phyloP scores from a whole-genome alignment of 1,140 invertebrate species.

The Wiebesia pumilae region DNA sequence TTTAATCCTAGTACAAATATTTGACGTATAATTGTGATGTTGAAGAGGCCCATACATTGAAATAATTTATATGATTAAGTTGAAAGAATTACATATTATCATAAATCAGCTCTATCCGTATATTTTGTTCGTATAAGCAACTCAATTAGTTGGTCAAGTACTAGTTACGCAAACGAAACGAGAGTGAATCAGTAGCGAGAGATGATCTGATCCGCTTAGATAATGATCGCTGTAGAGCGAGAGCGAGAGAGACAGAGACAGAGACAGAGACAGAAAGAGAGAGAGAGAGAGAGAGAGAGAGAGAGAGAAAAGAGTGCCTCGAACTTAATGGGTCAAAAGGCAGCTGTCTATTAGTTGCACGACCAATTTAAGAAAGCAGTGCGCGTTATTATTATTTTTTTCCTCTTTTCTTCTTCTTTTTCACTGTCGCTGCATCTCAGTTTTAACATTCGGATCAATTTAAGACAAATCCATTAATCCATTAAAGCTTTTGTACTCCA shows the following conservation, averaged over 20 bases:
- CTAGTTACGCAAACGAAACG: not conserved
- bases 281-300: not conserved
- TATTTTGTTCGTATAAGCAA: not conserved
- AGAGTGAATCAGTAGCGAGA: not conserved
- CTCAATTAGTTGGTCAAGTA: not conserved
- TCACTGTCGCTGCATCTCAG: constrained; percentile 54
- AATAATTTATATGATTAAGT: not conserved
- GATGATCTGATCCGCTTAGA: constrained; percentile 1
- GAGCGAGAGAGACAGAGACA: not conserved
- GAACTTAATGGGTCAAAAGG: constrained; percentile 29
- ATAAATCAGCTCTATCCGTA: not conserved
- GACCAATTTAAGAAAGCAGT: not conserved
- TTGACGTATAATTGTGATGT: not conserved
- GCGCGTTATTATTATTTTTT: not conserved
- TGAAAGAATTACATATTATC: not conserved
- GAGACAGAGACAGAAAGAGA: too few species aligned
- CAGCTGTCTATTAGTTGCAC: not conserved
- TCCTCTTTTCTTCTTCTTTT: not conserved
- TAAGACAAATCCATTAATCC: constrained; percentile 71
- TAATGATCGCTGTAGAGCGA: not conserved
- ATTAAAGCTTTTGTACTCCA: constrained; percentile 71
- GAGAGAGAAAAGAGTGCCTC: not conserved
- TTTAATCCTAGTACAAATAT: not conserved
- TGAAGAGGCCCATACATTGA: not conserved
- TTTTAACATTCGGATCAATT: constrained; percentile 69